These are phyloP conservation scores for Aulostomus chinensis DNA, from an alignment of 2,797 vertebrate species.

Conservation along the genomic window DNA sequence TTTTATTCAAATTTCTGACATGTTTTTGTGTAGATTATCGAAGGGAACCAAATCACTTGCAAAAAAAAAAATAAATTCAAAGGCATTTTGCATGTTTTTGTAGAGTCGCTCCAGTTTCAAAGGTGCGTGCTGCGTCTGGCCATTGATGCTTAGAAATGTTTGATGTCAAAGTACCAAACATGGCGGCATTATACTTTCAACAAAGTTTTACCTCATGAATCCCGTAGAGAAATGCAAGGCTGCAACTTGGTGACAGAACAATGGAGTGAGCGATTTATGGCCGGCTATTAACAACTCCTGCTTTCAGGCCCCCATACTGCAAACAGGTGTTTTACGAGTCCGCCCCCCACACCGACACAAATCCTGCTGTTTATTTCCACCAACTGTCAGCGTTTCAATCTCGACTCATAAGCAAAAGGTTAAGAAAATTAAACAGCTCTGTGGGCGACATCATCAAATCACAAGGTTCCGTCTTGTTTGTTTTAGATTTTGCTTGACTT, in stretches of 20 bases:
- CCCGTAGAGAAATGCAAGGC: slow-evolving; percentile 64
- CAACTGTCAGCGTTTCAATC: slow-evolving; percentile 41
- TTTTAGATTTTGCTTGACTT: too few relatives aligned
- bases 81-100: slow-evolving; percentile 37
- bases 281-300: slow-evolving; percentile 72
- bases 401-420: slow-evolving; percentile 34
- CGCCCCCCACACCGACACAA: slow-evolving; percentile 49
- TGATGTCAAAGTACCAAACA: slow-evolving; percentile 37
- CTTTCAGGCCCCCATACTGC: slow-evolving; percentile 67
- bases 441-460: slow-evolving; percentile 35
- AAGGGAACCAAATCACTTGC: slow-evolving; percentile 38
- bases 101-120: slow-evolving; percentile 18
- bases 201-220: slow-evolving; percentile 63
- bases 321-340: slow-evolving; percentile 81
- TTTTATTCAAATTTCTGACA: slow-evolving; percentile 40
- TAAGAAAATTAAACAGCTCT: slow-evolving; percentile 39
- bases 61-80: slow-evolving; percentile 34
- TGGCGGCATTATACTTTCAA: slow-evolving; percentile 34
- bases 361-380: slow-evolving; percentile 58
- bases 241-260: slow-evolving; percentile 79
- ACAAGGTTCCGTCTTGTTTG: too few relatives aligned
- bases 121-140: slow-evolving; percentile 13
- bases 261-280: slow-evolving; percentile 80
- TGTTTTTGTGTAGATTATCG: slow-evolving; percentile 31
- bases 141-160: slow-evolving; percentile 47